A percentile compares a stretch with the other conserved stretches of the same genome.
Evolutionary conservation across 2,888 invertebrate species (phyloP).

Genomic region (Nephrotoma guestfalica): DNA sequence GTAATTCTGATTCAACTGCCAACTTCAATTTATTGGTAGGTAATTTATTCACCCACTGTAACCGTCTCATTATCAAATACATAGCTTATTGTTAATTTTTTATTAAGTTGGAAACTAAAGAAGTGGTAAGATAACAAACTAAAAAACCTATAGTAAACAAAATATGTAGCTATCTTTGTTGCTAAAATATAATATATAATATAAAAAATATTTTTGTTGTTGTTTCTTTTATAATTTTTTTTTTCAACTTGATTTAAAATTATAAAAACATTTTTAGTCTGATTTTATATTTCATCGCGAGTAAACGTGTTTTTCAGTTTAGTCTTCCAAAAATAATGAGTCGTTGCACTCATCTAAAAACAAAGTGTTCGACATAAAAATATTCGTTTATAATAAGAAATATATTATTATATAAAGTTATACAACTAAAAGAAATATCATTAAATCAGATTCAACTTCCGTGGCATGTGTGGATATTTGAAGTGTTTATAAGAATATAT

Average conservation of each 20-base stretch:
- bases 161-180: not conserved
- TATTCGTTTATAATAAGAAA: not conserved
- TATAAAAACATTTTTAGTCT: not conserved
- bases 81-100: not conserved
- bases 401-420: not conserved
- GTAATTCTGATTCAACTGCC: too few relatives aligned
- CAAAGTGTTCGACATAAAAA: not conserved
- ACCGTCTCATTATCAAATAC: not conserved
- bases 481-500: not conserved
- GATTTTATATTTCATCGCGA: constrained; percentile 3
- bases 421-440: not conserved
- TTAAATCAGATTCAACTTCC: not conserved
- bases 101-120: not conserved
- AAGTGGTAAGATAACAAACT: not conserved
- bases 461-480: not conserved
- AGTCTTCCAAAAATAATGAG: not conserved
- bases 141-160: not conserved
- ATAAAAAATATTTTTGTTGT: not conserved
- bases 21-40: too few relatives aligned
- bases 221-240: not conserved
- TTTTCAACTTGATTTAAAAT: not conserved
- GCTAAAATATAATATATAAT: not conserved
- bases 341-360: not conserved
- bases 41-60: not conserved
- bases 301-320: not conserved